A percentile compares a stretch with the other conserved stretches of the same genome.
Evolutionary conservation across 1,140 invertebrate species (phyloP).

Genomic region (Heterodera carotae): DNA sequence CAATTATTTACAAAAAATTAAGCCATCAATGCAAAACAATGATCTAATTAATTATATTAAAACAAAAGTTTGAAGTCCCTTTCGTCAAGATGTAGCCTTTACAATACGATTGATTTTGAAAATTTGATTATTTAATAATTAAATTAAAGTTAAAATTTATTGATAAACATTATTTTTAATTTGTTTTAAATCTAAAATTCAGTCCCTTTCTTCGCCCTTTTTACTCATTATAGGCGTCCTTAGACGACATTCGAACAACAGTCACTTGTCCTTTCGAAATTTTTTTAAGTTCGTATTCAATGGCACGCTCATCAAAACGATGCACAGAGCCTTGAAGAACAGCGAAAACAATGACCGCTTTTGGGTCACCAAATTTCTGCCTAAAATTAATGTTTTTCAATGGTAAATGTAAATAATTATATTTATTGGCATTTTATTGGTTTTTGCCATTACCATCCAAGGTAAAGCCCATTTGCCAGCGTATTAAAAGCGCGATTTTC

Average conservation of each 20-base stretch:
- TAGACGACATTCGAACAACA: constrained; percentile 75
- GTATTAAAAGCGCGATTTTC: constrained; percentile 55
- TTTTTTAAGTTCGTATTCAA: constrained; percentile 81
- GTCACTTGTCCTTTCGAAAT: constrained; percentile 69
- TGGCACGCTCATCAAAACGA: constrained; percentile 77
- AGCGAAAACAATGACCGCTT: constrained; percentile 80
- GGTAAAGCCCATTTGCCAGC: constrained; percentile 50
- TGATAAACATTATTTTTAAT: not conserved
- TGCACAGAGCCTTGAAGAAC: constrained; percentile 77
- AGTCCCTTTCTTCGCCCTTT: no score
- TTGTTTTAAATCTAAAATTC: constrained; percentile 9
- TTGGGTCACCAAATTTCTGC: constrained; percentile 52
- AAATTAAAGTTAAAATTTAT: constrained; percentile 27
- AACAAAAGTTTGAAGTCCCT: constrained; percentile 23
- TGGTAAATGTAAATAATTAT: no score
- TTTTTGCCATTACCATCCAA: constrained; percentile 49
- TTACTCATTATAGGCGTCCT: constrained; percentile 66
- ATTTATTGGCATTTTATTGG: constrained; percentile 7
- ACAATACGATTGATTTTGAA: no score
- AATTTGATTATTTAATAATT: no score
- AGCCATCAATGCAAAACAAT: no score
- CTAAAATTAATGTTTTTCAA: not conserved
- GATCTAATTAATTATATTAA: no score
- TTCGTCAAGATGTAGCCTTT: constrained; percentile 41
- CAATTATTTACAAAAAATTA: no score